Percentiles rank a stretch among this genome's conserved stretches.
Conservation (phyloP, 2,113 vertebrate species). For the Puntigrus tetrazona region DNA sequence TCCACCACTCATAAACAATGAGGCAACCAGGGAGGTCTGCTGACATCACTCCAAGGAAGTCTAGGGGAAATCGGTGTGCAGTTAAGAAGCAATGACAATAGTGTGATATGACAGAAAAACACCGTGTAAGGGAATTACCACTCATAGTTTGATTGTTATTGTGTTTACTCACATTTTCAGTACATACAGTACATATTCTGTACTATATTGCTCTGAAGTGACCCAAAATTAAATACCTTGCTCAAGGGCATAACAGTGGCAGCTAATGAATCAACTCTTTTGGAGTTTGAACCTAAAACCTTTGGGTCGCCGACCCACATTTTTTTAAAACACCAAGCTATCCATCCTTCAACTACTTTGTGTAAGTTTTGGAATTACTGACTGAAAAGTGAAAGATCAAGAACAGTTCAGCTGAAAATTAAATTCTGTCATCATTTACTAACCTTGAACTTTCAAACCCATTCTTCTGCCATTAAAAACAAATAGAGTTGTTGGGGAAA, state of each 20-base stretch:
- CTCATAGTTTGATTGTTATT: neutral
- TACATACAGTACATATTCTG: neutral
- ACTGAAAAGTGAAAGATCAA: neutral
- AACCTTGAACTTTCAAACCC: neutral
- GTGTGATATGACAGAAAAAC: neutral
- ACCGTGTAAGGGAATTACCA: neutral
- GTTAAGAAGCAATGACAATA: neutral
- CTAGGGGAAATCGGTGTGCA: neutral
- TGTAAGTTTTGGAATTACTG: neutral
- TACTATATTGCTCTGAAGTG: neutral
- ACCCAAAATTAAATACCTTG: neutral
- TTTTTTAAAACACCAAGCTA: neutral
- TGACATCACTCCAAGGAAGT: constrained; percentile 13
- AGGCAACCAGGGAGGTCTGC: constrained; percentile 32
- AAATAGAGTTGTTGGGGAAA: neutral
- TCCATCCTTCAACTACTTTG: neutral
- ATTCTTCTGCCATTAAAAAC: neutral
- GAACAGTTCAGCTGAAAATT: neutral
- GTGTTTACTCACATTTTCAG: neutral
- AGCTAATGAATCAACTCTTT: neutral
- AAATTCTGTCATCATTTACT: neutral
- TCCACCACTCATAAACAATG: constrained; percentile 35
- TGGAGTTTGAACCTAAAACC: constrained; percentile 21
- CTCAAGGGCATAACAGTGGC: neutral
- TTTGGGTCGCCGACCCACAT: neutral